Evolutionary conservation across 2,888 invertebrate species (phyloP), one percentile per base, ranked within the genome.

Genomic region (Latrodectus elegans): DNA sequence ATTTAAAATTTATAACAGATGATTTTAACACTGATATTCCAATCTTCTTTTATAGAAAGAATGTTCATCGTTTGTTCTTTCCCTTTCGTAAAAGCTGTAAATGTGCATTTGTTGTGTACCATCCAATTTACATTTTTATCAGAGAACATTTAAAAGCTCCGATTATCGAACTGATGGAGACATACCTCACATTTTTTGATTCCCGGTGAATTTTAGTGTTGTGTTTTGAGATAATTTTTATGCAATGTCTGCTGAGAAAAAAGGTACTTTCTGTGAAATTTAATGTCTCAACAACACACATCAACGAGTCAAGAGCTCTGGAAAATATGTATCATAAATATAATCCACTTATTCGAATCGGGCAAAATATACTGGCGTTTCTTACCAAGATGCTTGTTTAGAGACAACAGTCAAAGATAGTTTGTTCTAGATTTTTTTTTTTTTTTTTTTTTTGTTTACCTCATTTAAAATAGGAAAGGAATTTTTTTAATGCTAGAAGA

Each of bases 171-270:
- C 77, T 87, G 53, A 51, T 51, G 77, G 81, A 87, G 72, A 70
- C 55, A 73, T 73, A 80, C 85, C 85, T 85, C 79, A 81, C 52
- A 77, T 78, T 78, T 87, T 76, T 68, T 70, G 74, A 83, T 75
- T 81, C 88, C 88, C 88, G 88, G 88, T 88, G 88, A 88, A 88
- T 88, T 88, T 88, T 80, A 88, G 76, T 53, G 88, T 88, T 84
- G 82, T 88, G 80, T 88, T 84, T 79, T 82, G 68, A 67, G 76
- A 81, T 68, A 65, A 71, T 55, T 87, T 87, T 80, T 87, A 82
- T 77, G 52, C 53, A 75, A 74, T 15, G 73, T 22, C 11, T 75
- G 67, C 71, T 60, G 73, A 81, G 73, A 74, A 67, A 78, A 84
- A 72, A 4, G 6, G 4, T 6, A 38, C 38, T 38, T 38, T 38